A percentile compares a stretch with the other conserved stretches of the same genome.
Conservation (phyloP, 64 coral and sea anemone genomes). For the Hydrozoanthus tunicans region DNA sequence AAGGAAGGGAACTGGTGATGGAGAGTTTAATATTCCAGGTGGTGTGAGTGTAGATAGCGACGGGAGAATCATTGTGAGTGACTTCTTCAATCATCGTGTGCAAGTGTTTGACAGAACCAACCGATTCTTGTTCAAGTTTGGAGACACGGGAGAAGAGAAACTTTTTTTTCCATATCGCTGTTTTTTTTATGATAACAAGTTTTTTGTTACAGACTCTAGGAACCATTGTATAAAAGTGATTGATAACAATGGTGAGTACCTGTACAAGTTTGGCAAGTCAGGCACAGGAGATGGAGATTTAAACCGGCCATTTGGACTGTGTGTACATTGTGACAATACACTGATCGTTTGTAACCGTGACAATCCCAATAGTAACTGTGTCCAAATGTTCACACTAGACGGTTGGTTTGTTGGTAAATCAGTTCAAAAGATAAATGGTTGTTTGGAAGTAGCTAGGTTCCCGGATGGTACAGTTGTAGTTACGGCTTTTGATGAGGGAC, state of each 20-base stretch:
- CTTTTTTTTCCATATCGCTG: not conserved
- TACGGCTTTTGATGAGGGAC: not conserved
- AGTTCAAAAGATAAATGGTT: not conserved
- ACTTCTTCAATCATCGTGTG: not conserved
- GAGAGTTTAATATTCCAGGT: no score
- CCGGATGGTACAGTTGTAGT: not conserved
- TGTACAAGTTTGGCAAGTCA: no score
- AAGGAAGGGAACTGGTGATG: not conserved
- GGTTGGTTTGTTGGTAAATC: no score
- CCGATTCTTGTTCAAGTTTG: no score
- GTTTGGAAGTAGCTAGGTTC: not conserved
- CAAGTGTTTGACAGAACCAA: constrained; percentile 11
- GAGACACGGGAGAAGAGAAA: not conserved
- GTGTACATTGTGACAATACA: not conserved
- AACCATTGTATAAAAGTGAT: not conserved
- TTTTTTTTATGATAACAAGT: not conserved
- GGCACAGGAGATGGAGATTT: not conserved
- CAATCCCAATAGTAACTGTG: not conserved
- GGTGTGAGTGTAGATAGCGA: no score
- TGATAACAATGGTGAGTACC: not conserved
- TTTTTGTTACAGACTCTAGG: not conserved
- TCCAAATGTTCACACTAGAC: not conserved
- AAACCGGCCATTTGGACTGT: not conserved
- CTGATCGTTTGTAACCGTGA: not conserved
- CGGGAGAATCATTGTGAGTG: not conserved